These are phyloP conservation scores for Venusia cambrica DNA, from an alignment of 2,888 invertebrate genomes.

Conservation along the genomic window DNA sequence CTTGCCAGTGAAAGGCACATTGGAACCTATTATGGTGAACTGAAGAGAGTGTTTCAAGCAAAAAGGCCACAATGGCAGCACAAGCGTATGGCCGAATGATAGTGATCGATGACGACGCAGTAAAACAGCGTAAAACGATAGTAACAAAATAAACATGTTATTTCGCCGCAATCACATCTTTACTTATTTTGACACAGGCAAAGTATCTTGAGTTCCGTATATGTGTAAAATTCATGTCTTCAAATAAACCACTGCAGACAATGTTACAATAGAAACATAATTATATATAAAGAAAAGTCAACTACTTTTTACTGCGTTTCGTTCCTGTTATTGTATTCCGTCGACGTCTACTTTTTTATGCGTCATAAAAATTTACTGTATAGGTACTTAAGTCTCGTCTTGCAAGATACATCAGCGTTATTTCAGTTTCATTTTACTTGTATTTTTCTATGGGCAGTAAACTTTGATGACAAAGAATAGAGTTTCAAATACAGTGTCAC, in stretches of 20 bases:
- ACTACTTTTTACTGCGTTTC: constrained; percentile 40
- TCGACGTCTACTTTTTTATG: constrained; percentile 44
- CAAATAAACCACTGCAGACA: constrained; percentile 23
- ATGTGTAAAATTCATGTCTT: constrained; percentile 19
- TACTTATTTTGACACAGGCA: constrained; percentile 21
- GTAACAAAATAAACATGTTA: no score
- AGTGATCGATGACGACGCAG: no score
- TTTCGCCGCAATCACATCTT: constrained; percentile 5
- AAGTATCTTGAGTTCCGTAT: constrained; percentile 9
- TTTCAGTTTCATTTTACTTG: constrained; percentile 39
- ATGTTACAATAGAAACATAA: constrained; percentile 33
- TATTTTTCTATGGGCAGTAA: constrained; percentile 32
- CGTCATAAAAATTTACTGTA: constrained; percentile 49
- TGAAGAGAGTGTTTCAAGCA: no score
- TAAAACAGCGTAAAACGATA: constrained; percentile 7
- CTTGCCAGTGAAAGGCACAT: no score
- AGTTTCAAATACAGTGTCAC: no score
- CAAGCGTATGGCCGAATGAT: no score
- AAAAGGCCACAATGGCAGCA: no score
- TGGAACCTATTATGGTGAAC: no score
- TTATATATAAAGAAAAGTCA: constrained; percentile 31
- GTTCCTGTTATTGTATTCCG: constrained; percentile 42
- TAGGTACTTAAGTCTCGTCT: constrained; percentile 44
- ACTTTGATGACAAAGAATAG: constrained; percentile 15
- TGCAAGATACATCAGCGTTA: constrained; percentile 42